phyloP scores from a whole-genome alignment of 2,113 vertebrate species.

The Hippotragus niger region DNA sequence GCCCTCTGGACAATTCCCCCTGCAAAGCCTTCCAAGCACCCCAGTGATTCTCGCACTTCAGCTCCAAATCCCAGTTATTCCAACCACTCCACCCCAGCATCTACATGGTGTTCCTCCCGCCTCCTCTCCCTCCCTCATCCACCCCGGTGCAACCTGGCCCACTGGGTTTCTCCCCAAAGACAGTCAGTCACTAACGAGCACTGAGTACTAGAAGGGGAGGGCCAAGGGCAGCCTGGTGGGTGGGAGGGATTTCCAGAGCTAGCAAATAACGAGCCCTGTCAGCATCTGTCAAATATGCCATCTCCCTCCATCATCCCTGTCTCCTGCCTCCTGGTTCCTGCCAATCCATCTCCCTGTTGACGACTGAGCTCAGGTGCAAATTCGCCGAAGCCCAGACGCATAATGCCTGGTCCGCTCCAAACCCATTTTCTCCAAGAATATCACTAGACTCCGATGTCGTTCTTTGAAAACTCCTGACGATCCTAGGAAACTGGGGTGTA shows the following conservation, averaged over 20 bases:
- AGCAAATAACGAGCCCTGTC: constrained; percentile 71
- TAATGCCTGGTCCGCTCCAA: background rate
- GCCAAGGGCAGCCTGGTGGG: constrained; percentile 65
- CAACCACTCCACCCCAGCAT: background rate
- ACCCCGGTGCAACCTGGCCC: background rate
- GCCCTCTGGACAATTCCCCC: background rate
- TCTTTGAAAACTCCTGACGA: background rate
- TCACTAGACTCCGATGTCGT: background rate
- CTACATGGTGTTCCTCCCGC: background rate
- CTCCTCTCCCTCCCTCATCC: background rate
- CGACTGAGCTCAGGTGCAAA: constrained; percentile 42
- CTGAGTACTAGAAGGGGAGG: constrained; percentile 45
- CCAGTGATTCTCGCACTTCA: background rate
- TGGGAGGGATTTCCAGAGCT: constrained; percentile 60
- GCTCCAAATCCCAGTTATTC: background rate
- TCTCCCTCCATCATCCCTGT: constrained; percentile 73
- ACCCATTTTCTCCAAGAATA: constrained; percentile 10
- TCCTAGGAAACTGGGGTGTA: background rate
- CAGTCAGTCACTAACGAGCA: constrained; percentile 40
- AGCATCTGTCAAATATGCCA: constrained; percentile 72
- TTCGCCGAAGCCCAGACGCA: background rate
- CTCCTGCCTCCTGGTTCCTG: constrained; percentile 61
- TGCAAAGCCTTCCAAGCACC: background rate
- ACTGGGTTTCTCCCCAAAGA: constrained; percentile 1
- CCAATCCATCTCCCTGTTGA: constrained; percentile 68